Percentiles rank a stretch among this genome's conserved stretches.
Evolutionary conservation across 2,888 invertebrate species (phyloP).

Genomic region (Pyralis farinalis): DNA sequence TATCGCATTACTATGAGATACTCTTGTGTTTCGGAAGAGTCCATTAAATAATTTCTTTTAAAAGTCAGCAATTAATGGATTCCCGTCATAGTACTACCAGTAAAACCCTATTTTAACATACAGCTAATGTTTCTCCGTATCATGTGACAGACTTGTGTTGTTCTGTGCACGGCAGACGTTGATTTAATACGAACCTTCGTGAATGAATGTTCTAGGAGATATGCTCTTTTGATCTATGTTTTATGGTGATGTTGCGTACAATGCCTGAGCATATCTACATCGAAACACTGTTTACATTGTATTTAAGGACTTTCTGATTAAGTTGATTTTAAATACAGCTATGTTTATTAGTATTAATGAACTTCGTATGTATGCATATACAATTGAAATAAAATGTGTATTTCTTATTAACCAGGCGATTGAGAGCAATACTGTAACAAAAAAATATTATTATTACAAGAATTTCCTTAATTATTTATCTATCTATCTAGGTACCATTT

Average conservation of each 20-base stretch:
- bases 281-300: background rate
- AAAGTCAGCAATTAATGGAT: background rate
- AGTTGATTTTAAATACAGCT: background rate
- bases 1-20: too few species aligned
- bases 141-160: slow-evolving; percentile 37
- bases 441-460: too few species aligned
- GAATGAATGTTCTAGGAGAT: slow-evolving; percentile 45
- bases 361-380: background rate
- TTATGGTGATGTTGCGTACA: slow-evolving; percentile 20
- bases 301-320: background rate
- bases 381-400: background rate
- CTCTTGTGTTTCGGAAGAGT: too few species aligned
- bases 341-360: background rate
- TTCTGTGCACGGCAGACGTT: slow-evolving; percentile 60
- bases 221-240: slow-evolving; percentile 45
- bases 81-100: background rate
- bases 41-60: background rate
- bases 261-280: background rate
- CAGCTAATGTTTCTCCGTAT: slow-evolving; percentile 41
- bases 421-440: too few species aligned
- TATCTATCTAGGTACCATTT: too few species aligned
- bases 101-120: slow-evolving; percentile 6
- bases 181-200: slow-evolving; percentile 56
- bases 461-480: too few species aligned
- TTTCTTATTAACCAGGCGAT: too few species aligned